Conservation (phyloP, 2,888 invertebrate species). For the Lycaena phlaeas region DNA sequence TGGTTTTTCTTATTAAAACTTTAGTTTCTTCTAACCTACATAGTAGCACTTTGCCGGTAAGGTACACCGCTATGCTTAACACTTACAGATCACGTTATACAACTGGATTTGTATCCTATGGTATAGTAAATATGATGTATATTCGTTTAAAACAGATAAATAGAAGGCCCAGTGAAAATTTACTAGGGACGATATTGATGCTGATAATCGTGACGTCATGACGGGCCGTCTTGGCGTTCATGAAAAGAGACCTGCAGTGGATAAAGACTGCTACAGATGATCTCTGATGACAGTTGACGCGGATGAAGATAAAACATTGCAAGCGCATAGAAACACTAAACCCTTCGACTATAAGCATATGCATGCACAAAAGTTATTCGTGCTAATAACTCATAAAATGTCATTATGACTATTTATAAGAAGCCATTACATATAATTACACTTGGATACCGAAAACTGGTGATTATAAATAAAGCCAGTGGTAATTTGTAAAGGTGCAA, state of each 20-base stretch:
- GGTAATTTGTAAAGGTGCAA: conserved; percentile 25
- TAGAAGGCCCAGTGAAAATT: too few relatives aligned
- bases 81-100: conserved; percentile 31
- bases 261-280: too few relatives aligned
- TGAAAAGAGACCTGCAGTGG: too few relatives aligned
- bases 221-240: too few relatives aligned
- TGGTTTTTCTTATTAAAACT: conserved; percentile 58
- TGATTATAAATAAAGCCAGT: conserved; percentile 22
- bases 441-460: conserved; percentile 19
- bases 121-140: not conserved
- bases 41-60: conserved; percentile 17
- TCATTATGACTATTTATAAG: conserved; percentile 23
- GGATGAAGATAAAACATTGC: too few relatives aligned
- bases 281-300: too few relatives aligned
- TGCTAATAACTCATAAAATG: conserved; percentile 26
- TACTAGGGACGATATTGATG: too few relatives aligned
- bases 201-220: too few relatives aligned
- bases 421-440: conserved; percentile 25
- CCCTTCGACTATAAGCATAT: too few relatives aligned
- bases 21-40: conserved; percentile 43
- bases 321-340: too few relatives aligned
- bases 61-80: conserved; percentile 24
- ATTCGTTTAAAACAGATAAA: too few relatives aligned
- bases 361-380: too few relatives aligned
- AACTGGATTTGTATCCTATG: conserved; percentile 20